Base-by-base conservation (phyloP, 2,888 invertebrate species). In the Ecliptopera silaceata region DNA sequence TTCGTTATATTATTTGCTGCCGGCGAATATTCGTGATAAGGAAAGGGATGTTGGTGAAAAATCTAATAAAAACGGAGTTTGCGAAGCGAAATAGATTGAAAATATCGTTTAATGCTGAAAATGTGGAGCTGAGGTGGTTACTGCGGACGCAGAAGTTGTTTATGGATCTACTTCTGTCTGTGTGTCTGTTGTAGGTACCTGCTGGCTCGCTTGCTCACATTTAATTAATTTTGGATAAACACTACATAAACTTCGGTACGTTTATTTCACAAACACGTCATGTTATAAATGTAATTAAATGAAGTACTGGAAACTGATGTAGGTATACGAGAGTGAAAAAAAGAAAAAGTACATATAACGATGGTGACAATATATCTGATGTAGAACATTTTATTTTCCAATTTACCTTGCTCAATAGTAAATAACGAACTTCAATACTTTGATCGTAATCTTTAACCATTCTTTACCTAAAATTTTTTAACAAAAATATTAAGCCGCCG, bases 1-100 rank as follows among this genome's bases (percentile, higher is more conserved):
- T 77, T 80, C 75, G 77, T 83, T 85, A 81, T 82, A 78, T 80
- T 82, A 84, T 86, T 83, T 80, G 81, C 74, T 79, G 77, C 72
- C 79, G 74, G 68, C 70, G 72, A 72, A 79, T 77, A 83, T 81
- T 73, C 71, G 67, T 73, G 80, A 82, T 81, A 83, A 77, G 72
- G 66, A 71, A 68, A 63, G 61, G 56, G 59, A 63, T 63, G 71
- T 68, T 75, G 77, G 75, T 76, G 75, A 77, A 77, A 82, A 84
- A 84, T 83, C 75, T 78, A 80, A 86, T 84, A 84, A 31, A 83
- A 80, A 73, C 65, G 65, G 63, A 70, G 68, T 70, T 74, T 74
- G 75, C 69, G 74, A 66, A 71, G 66, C 70, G 68, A 68, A 65
- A 68, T 69, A 72, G 77, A 82, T 82, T 81, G 81, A 75, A 79